Evolutionary conservation across 2,113 vertebrate species (phyloP).

Genomic region (Elanus axillaris): DNA sequence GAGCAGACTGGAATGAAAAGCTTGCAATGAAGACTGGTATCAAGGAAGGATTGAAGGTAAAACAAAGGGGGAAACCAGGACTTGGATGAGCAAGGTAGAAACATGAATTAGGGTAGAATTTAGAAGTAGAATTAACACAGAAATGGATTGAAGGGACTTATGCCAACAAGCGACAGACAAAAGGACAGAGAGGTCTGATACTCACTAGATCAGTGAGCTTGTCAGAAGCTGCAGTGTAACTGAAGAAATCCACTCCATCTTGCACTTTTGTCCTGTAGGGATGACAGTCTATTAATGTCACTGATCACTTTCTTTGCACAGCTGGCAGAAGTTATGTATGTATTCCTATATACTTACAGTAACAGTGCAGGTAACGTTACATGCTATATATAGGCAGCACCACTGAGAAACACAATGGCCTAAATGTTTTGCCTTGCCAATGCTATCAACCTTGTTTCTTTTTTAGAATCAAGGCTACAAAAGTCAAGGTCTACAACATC

Average conservation of each 20-base stretch:
- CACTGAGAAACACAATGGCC: not conserved
- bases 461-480: not conserved
- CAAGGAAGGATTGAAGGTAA: not conserved
- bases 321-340: not conserved
- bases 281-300: not conserved
- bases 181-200: not conserved
- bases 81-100: not conserved
- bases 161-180: not conserved
- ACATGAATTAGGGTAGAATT: not conserved
- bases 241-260: not conserved
- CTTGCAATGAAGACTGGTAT: not conserved
- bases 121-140: not conserved
- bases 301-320: not conserved
- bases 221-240: not conserved
- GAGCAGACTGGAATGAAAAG: not conserved
- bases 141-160: not conserved
- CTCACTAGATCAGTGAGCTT: not conserved
- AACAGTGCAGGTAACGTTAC: not conserved
- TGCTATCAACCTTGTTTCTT: rapidly evolving
- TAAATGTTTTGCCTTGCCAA: not conserved
- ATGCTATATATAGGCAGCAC: not conserved
- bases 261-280: not conserved
- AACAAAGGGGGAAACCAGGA: not conserved
- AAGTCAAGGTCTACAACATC: not conserved
- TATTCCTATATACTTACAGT: not conserved